phyloP scores from a whole-genome alignment of 2,797 vertebrate genomes.

The Premnoplex brunnescens region DNA sequence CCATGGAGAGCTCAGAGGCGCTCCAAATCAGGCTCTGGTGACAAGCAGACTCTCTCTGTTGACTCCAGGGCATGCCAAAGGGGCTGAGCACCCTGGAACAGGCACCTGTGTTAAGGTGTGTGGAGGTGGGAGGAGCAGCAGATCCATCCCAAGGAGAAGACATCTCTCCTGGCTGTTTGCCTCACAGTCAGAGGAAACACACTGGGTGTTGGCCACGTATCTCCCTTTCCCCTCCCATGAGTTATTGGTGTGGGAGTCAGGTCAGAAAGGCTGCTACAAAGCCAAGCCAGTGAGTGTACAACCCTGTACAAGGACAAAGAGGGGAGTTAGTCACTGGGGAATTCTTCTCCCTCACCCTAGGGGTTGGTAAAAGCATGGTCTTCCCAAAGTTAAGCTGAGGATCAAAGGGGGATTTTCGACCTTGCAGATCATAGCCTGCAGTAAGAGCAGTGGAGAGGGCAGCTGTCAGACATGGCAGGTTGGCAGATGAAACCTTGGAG shows the following conservation, averaged over 20 bases:
- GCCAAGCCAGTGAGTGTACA: accelerated
- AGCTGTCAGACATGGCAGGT: neutral
- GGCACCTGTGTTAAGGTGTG: neutral
- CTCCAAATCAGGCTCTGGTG: neutral
- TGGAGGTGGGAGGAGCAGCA: neutral
- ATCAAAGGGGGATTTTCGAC: neutral
- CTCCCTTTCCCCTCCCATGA: neutral
- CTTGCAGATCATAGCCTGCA: neutral
- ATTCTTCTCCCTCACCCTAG: neutral
- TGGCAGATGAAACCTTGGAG: neutral
- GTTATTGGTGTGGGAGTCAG: neutral
- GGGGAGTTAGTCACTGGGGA: neutral
- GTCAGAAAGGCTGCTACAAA: neutral
- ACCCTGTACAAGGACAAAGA: neutral
- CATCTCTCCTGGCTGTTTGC: neutral
- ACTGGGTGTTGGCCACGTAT: accelerated
- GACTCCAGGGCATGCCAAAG: neutral
- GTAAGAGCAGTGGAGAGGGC: neutral
- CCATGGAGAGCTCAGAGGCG: neutral
- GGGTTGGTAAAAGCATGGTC: neutral
- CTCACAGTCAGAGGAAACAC: accelerated
- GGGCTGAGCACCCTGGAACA: neutral
- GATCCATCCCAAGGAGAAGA: neutral
- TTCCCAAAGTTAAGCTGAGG: neutral
- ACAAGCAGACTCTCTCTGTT: accelerated